Evolutionary conservation across 2,888 invertebrate genomes (phyloP), one percentile per base, ranked within the genome.

Genomic region (Diogma glabrata): DNA sequence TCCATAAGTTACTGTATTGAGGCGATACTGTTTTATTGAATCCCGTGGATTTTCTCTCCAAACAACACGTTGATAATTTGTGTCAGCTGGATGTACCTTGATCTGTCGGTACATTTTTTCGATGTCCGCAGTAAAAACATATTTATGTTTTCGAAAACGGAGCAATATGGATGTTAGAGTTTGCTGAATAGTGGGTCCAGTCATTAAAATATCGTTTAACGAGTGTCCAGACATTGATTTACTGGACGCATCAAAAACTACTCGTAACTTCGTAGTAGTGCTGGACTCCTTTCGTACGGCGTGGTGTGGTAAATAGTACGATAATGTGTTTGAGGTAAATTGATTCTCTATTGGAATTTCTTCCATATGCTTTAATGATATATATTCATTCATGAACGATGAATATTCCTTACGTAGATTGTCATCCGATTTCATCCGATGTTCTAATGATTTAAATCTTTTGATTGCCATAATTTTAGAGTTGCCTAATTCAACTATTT

Each of bases 1-100:
- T 2, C 57, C 57, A 51, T 52, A 57, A 1, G 55, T 52, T 8
- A 58, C 51, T 16, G 54, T 53, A 9, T 10, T 46, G 4, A 56
- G 26, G 1, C 38, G 33, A 33, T 53, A 56, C 4, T 24, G 24
- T 24, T 24, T 24, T 24, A 24, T 24, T 24, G 24, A 9, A 7
- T 7, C 6, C 9, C 24, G 24, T 24, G 24, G 9, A 24, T 24
- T 6, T 24, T 24, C 24, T 24, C 24, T 6, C 24, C 24, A 24
- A 9, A 24, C 24, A 9, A 24, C 9, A 7, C 24, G 6, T 24
- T 24, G 24, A 9, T 7, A 24, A 24, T 24, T 24, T 7, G 9
- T 24, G 24, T 24, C 24, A 7, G 6, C 24, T 7, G 24, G 24
- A n/a, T n/a, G n/a, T n/a, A n/a, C n/a, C n/a, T n/a, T n/a, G n/a